These are phyloP conservation scores for Poecilobothrus nobilitatus DNA, from an alignment of 2,888 invertebrate species.

Conservation along the genomic window DNA sequence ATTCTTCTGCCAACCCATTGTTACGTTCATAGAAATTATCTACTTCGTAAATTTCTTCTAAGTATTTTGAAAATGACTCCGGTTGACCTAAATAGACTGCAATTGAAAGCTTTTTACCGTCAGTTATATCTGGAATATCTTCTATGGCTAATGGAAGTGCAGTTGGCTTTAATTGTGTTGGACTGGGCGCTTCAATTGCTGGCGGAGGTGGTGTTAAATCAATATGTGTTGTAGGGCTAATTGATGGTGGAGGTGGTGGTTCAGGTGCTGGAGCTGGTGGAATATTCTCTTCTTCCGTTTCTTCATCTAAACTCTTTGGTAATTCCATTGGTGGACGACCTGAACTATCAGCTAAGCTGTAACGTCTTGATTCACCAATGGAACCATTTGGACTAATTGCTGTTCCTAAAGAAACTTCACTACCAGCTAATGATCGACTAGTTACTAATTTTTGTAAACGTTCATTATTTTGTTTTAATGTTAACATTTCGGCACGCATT, in stretches of 20 bases:
- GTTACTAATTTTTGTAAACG: constrained; percentile 80
- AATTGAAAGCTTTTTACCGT: constrained; percentile 80
- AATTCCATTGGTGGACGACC: constrained; percentile 43
- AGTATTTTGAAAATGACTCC: constrained; percentile 63
- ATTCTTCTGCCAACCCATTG: constrained; percentile 43
- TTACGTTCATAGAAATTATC: constrained; percentile 54
- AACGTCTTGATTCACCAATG: constrained; percentile 50
- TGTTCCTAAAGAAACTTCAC: constrained; percentile 52
- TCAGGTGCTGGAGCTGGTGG: constrained; percentile 40
- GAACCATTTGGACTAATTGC: constrained; percentile 43
- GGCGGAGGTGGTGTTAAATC: constrained; percentile 44
- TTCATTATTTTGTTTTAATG: constrained; percentile 93
- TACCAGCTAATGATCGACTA: constrained; percentile 54
- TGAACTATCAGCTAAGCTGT: constrained; percentile 51
- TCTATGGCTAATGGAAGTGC: constrained; percentile 48
- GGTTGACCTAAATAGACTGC: constrained; percentile 80
- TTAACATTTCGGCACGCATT: constrained; percentile 92
- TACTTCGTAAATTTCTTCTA: constrained; percentile 57
- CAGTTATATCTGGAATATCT: constrained; percentile 59
- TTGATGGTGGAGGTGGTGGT: constrained; percentile 40
- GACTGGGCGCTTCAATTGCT: constrained; percentile 37
- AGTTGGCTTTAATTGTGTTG: constrained; percentile 34
- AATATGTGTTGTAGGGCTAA: constrained; percentile 41
- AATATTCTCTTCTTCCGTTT: constrained; percentile 42
- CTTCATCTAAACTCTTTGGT: constrained; percentile 40